Conservation (phyloP, 1,140 invertebrate species). For the Batillaria attramentaria region DNA sequence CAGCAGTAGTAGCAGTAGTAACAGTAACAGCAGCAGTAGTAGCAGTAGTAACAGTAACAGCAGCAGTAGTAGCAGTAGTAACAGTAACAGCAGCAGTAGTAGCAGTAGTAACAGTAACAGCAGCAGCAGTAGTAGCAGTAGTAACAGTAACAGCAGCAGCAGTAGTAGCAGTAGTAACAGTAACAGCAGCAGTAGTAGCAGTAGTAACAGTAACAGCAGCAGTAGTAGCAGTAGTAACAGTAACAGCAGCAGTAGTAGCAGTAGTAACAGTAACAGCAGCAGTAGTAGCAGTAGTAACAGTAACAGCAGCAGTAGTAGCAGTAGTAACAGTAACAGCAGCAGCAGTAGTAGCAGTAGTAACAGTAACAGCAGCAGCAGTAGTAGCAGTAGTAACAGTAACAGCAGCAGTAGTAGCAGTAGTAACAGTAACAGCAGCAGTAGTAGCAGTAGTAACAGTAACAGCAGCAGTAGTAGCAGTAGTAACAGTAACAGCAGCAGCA, state of each 20-base stretch:
- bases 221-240: constrained; percentile 1
- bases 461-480: constrained; percentile 18
- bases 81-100: too few species aligned
- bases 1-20: constrained; percentile 19
- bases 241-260: constrained; percentile 15
- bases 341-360: too few species aligned
- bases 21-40: constrained; percentile 19
- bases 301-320: neutral
- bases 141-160: too few species aligned
- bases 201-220: constrained; percentile 11
- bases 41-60: constrained; percentile 4
- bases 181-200: too few species aligned
- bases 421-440: constrained; percentile 9
- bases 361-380: too few species aligned
- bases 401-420: constrained; percentile 17
- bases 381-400: constrained; percentile 17
- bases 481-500: constrained; percentile 7
- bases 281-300: constrained; percentile 19
- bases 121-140: constrained; percentile 17
- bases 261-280: constrained; percentile 9
- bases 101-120: neutral
- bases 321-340: neutral
- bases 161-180: too few species aligned
- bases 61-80: too few species aligned
- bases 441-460: constrained; percentile 15